Conservation (phyloP, 2,113 vertebrate genomes). For the Pterocles orientalis region DNA sequence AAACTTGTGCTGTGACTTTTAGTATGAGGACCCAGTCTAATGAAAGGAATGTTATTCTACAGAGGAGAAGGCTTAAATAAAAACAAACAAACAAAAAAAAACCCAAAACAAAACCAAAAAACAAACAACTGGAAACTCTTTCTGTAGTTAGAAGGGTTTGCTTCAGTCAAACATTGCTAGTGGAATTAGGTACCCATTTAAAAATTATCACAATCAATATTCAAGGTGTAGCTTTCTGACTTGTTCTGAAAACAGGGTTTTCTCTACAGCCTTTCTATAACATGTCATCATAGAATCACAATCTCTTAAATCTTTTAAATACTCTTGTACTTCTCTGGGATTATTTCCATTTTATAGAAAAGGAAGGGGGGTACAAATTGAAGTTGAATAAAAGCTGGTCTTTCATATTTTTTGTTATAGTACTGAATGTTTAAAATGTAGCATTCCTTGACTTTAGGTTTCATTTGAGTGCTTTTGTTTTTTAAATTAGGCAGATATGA, state of each 20-base stretch:
- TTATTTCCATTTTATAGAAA: background rate
- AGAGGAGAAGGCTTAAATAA: background rate
- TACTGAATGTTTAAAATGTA: background rate
- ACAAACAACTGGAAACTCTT: background rate
- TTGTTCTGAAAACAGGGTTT: background rate
- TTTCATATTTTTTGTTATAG: fast-evolving
- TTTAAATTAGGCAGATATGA: background rate
- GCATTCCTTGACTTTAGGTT: background rate
- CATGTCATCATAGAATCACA: background rate
- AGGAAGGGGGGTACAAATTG: background rate
- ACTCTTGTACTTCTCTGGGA: background rate
- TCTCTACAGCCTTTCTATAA: background rate
- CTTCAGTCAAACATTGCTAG: background rate
- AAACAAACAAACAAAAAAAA: background rate
- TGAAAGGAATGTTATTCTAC: background rate
- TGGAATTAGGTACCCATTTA: background rate
- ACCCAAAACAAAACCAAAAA: too few species aligned
- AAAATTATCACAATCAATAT: background rate
- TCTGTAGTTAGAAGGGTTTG: background rate
- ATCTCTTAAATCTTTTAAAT: background rate
- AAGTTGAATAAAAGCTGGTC: background rate
- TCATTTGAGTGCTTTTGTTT: background rate
- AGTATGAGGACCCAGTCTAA: background rate
- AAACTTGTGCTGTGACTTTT: background rate
- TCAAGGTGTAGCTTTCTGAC: background rate